phyloP scores from a whole-genome alignment of 2,797 vertebrate species.

The Ispidina picta region DNA sequence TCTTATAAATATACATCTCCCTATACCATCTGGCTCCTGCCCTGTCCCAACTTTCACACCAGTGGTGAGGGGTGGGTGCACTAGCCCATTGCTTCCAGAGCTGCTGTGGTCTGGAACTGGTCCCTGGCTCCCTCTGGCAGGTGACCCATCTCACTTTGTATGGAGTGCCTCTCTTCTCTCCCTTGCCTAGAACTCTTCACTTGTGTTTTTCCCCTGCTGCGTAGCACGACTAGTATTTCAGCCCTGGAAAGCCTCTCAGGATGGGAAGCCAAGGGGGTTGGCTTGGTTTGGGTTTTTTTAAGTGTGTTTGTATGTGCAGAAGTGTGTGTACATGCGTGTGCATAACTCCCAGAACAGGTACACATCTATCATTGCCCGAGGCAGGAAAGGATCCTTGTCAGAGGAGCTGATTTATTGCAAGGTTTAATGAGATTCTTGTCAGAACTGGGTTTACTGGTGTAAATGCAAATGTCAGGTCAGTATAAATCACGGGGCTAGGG shows the following conservation, averaged over 20 bases:
- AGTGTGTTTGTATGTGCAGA: neutral
- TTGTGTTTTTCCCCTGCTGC: neutral
- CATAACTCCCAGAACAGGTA: neutral
- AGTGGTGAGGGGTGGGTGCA: neutral
- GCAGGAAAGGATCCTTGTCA: neutral
- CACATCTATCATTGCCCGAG: neutral
- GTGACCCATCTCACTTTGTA: neutral
- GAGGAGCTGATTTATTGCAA: slow-evolving; percentile 30
- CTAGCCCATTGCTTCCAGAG: neutral
- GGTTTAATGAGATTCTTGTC: neutral
- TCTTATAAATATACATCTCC: neutral
- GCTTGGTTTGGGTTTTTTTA: neutral
- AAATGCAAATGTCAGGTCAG: neutral
- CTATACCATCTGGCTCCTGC: neutral
- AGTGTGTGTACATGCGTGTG: neutral
- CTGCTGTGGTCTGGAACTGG: neutral
- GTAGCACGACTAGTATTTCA: neutral
- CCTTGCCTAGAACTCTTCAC: neutral
- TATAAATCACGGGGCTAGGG: neutral
- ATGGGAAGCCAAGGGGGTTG: neutral
- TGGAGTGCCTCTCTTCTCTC: neutral
- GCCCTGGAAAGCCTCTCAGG: neutral
- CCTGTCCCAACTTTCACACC: neutral
- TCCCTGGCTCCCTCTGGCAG: neutral
- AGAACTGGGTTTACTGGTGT: neutral